Evolutionary conservation across 2,113 vertebrate species (phyloP), one percentile per base, ranked within the genome.

Genomic region (Scatophagus argus): DNA sequence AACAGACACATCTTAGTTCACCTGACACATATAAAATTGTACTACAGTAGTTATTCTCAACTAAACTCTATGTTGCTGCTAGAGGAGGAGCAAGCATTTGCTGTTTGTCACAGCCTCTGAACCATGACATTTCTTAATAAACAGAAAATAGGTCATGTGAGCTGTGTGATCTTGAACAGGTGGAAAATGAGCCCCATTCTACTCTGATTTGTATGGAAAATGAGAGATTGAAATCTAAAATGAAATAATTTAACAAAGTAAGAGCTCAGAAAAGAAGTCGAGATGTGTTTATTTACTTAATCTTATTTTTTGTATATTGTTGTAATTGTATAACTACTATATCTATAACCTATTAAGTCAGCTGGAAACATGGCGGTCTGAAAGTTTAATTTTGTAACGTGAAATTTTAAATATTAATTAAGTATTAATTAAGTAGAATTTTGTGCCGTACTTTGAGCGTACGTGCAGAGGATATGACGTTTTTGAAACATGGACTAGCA

Each of bases 101-200:
- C 27, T 12, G 12, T 63, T 52, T 56, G 12, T 39, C 16, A 10
- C 9, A 19, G 6, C 32, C 58, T 69, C 27, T 19, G 43, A 64
- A 52, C 63, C 38, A 59, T 74, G 27, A 62, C 10, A 43, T 56
- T 55, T 34, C 11, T 39, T 43, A 63, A 46, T 58, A 29, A 10
- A 59, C 12, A 16, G 23, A 56, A 66, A 55, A 55, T 13, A 34
- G 29, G 19, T 52, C 6, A 34, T 23, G 12, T n/a, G 19, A 29
- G 25, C 32, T 36, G 14, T 43, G 31, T 17, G 3, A 34, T 47
- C 23, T 64, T 16, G 32, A 12, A 62, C n/a, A 41, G 25, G 6
- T 41, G 17, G 17, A 38, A 21, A 3, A 3, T 14, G 27, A 39
- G 2, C 36, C 52, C 21, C 0, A 4, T 43, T 52, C 56, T 67